Conservation (phyloP, 2,113 vertebrate genomes). For the Platichthys stellatus region DNA sequence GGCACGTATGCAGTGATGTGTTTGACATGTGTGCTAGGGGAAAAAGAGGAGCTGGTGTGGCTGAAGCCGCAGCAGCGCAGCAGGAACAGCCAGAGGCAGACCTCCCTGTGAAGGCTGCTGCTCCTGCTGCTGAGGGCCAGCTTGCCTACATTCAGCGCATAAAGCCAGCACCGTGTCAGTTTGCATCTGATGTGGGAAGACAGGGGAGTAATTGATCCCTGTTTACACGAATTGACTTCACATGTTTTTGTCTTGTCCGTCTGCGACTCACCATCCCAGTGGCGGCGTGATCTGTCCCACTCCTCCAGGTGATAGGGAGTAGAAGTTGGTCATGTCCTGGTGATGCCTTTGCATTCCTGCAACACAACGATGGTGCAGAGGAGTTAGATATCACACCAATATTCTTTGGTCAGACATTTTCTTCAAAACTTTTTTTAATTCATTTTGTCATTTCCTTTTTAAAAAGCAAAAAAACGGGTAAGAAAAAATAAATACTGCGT, state of each 20-base stretch:
- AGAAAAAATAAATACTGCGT: not conserved
- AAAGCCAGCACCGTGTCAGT: conserved; percentile 16
- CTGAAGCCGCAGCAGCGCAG: conserved; percentile 49
- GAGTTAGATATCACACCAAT: not conserved
- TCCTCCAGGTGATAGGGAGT: conserved; percentile 93
- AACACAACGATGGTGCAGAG: conserved; percentile 18
- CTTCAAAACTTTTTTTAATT: too few species aligned
- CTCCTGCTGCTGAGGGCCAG: conserved; percentile 19
- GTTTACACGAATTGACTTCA: conserved; percentile 35
- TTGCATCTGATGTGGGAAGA: conserved; percentile 28
- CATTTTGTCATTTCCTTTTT: too few species aligned
- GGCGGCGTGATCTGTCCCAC: conserved; percentile 98
- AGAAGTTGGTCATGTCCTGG: conserved; percentile 95
- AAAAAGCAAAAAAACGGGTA: too few species aligned
- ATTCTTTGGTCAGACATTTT: too few species aligned
- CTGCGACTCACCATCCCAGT: conserved; percentile 92
- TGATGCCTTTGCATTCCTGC: conserved; percentile 96
- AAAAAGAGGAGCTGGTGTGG: conserved; percentile 59
- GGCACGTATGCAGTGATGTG: conserved; percentile 68
- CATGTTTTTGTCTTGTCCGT: conserved; percentile 14
- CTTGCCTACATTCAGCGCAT: conserved; percentile 17
- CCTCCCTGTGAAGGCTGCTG: conserved; percentile 45
- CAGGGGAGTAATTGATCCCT: conserved; percentile 15
- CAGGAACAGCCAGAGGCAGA: conserved; percentile 64
- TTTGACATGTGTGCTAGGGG: conserved; percentile 74